Evolutionary conservation across 2,888 invertebrate species (phyloP).

Genomic region (Alentia gelatinosa): DNA sequence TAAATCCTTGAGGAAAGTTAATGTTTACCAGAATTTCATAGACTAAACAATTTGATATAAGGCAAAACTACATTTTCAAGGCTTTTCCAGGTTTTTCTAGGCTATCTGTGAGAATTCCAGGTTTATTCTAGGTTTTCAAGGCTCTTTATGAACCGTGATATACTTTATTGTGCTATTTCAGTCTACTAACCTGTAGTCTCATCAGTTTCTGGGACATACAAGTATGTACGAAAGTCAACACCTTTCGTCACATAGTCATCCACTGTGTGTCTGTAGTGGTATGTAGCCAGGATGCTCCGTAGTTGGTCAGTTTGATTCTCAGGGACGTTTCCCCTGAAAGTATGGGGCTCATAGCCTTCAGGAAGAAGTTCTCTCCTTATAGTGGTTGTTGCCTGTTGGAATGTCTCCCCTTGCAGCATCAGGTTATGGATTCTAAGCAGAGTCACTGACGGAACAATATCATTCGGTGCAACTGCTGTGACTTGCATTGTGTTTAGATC

Average conservation of each 20-base stretch:
- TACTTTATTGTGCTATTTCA: background rate
- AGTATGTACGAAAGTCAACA: background rate
- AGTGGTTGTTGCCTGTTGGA: background rate
- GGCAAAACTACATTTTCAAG: too few species aligned
- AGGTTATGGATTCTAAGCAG: too few species aligned
- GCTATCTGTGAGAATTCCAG: background rate
- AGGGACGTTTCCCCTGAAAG: background rate
- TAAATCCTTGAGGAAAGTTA: too few species aligned
- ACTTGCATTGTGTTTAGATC: too few species aligned
- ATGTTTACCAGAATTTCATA: too few species aligned
- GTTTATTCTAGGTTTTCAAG: background rate
- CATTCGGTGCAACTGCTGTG: too few species aligned
- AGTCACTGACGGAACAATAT: too few species aligned
- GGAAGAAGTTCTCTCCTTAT: background rate
- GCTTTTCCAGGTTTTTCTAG: too few species aligned
- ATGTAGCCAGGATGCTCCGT: background rate
- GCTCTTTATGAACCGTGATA: background rate
- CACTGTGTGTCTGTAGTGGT: background rate
- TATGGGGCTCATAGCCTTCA: background rate
- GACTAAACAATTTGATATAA: too few species aligned
- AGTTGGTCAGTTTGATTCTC: conserved; percentile 6
- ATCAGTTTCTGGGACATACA: background rate
- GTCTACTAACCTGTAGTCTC: background rate
- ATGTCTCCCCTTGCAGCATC: background rate
- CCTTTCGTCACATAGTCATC: background rate